These are phyloP conservation scores for Ruditapes philippinarum DNA, from an alignment of 1,140 invertebrate species.

Conservation along the genomic window DNA sequence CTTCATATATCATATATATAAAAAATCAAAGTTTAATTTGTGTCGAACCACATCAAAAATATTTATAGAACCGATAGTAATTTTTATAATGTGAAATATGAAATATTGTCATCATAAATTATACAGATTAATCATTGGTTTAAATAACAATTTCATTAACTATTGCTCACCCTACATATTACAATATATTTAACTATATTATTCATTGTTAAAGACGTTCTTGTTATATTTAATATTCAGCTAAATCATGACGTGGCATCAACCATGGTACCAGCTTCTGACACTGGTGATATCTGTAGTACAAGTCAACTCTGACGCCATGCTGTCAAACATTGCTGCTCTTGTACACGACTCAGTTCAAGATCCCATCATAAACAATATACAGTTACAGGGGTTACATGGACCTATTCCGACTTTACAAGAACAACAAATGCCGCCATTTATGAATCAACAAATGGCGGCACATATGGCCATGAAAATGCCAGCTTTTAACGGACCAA, in stretches of 20 bases:
- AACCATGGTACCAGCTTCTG: not conserved
- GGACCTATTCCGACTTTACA: not conserved
- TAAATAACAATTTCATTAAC: no score
- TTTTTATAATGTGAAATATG: no score
- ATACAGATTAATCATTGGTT: no score
- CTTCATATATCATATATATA: no score
- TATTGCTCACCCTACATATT: no score
- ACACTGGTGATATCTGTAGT: not conserved
- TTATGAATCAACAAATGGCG: not conserved
- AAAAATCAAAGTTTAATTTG: no score
- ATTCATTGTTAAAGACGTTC: no score
- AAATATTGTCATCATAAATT: no score
- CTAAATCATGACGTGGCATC: slow-evolving; percentile 13
- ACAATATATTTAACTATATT: no score
- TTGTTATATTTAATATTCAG: not conserved
- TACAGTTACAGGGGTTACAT: not conserved
- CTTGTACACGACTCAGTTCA: not conserved
- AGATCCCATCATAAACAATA: not conserved
- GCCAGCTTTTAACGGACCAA: not conserved
- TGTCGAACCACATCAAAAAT: no score
- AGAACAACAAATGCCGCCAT: not conserved
- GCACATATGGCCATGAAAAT: not conserved
- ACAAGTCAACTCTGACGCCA: not conserved
- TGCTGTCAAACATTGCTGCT: not conserved
- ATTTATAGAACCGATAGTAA: no score